Conservation (phyloP, 1,140 invertebrate species). For the Megalonaias nervosa region DNA sequence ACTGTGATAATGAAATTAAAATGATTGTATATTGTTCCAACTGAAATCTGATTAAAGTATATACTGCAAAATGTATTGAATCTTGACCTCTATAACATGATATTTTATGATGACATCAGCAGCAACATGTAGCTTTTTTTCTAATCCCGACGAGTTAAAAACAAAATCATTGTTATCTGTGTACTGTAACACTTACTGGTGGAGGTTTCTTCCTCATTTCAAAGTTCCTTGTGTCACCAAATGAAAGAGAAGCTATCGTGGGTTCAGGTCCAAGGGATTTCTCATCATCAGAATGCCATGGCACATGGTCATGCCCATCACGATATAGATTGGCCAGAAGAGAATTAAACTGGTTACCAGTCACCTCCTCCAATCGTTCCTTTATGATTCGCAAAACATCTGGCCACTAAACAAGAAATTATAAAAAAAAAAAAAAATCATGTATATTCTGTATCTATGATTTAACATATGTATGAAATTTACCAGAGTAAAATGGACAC, state of each 20-base stretch:
- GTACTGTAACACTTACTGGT: slow-evolving; percentile 40
- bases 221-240: slow-evolving; percentile 72
- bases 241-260: slow-evolving; percentile 73
- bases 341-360: slow-evolving; percentile 72
- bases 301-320: slow-evolving; percentile 72
- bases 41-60: too few species aligned
- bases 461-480: too few species aligned
- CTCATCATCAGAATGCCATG: slow-evolving; percentile 74
- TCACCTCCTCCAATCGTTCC: slow-evolving; percentile 62
- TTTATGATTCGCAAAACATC: slow-evolving; percentile 53
- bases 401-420: slow-evolving; percentile 52
- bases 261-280: slow-evolving; percentile 70
- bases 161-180: too few species aligned
- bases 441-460: background rate
- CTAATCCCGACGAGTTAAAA: too few species aligned
- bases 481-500: background rate
- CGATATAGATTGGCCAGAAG: slow-evolving; percentile 73
- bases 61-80: too few species aligned
- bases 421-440: background rate
- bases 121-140: too few species aligned
- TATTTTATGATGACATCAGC: too few species aligned
- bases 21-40: too few species aligned
- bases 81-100: too few species aligned
- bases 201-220: slow-evolving; percentile 69
- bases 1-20: too few species aligned